These are phyloP conservation scores for Drosophila helvetica DNA, from an alignment of 2,888 invertebrate species.

Conservation along the genomic window DNA sequence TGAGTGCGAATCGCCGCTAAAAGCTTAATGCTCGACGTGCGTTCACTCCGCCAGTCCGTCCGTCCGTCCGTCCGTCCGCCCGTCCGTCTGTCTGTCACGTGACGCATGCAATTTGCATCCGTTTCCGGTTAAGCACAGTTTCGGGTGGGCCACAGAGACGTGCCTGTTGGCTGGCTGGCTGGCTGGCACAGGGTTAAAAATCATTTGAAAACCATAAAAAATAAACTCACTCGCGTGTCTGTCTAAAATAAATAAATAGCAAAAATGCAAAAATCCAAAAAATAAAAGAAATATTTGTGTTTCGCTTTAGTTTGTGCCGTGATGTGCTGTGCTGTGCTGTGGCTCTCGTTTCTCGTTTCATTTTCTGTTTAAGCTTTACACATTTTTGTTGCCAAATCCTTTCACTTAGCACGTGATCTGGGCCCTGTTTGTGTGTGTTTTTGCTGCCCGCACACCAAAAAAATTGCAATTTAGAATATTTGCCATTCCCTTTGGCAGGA, in stretches of 20 bases:
- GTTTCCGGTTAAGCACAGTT: constrained; percentile 78
- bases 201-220: constrained; percentile 81
- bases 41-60: constrained; percentile 26
- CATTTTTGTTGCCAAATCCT: constrained; percentile 73
- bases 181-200: constrained; percentile 64
- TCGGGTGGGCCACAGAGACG: constrained; percentile 15
- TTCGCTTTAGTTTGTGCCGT: not conserved
- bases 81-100: constrained; percentile 69
- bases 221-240: constrained; percentile 72
- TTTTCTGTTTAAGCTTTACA: constrained; percentile 73
- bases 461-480: constrained; percentile 78
- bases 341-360: constrained; percentile 37
- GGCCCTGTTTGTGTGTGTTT: constrained; percentile 23
- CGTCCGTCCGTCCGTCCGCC: constrained; percentile 50
- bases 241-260: constrained; percentile 72
- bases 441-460: constrained; percentile 22
- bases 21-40: constrained; percentile 71
- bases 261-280: constrained; percentile 25
- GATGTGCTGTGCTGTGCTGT: too few relatives aligned
- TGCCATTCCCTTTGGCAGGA: constrained; percentile 73
- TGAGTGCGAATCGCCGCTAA: constrained; percentile 58
- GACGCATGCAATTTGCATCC: constrained; percentile 83
- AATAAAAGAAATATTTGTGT: constrained; percentile 41
- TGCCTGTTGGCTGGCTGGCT: constrained; percentile 11
- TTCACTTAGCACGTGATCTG: constrained; percentile 61